Evolutionary conservation across 2,888 invertebrate genomes (phyloP), one percentile per base, ranked within the genome.

Genomic region (Caenorhabditis afra): DNA sequence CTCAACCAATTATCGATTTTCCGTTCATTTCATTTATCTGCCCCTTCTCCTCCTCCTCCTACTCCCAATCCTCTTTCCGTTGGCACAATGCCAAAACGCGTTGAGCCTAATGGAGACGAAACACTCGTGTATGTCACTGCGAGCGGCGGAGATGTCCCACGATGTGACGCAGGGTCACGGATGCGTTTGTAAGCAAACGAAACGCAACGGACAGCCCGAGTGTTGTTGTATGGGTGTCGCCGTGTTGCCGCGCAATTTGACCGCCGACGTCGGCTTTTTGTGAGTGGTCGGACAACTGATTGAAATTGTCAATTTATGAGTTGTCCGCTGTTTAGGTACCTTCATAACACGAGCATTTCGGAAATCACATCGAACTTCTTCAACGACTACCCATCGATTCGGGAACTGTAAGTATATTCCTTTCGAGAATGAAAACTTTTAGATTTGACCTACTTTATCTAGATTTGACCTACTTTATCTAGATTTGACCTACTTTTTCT

Each of bases 301-400:
- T n/a, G n/a, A n/a, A n/a, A n/a, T n/a, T n/a, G n/a, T n/a, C n/a
- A n/a, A n/a, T n/a, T n/a, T n/a, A n/a, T n/a, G n/a, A n/a, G n/a
- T n/a, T n/a, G n/a, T n/a, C n/a, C n/a, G n/a, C n/a, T n/a, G n/a
- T n/a, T n/a, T 68, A 87, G 87, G 52, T 76, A 86, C 50, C 70
- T 88, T 4, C 82, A 82, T 64, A 81, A 85, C 65, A 79, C 83
- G 20, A 78, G 81, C 20, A 85, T 88, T 22, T 45, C 66, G 10
- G 65, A 66, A 44, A 84, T 88, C 20, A 62, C 68, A 3, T 29
- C 35, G 5, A 62, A 79, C 39, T 79, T 81, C 18, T 86, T 88
- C 41, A 62, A 78, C 16, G 64, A 45, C 12, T 87, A 85, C 57
- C 55, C 71, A 8, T 62, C 65, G 8, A 64, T 88, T n/a, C 79